These are phyloP conservation scores for Urocitellus parryii DNA, from an alignment of 2,113 vertebrate species.

Conservation along the genomic window DNA sequence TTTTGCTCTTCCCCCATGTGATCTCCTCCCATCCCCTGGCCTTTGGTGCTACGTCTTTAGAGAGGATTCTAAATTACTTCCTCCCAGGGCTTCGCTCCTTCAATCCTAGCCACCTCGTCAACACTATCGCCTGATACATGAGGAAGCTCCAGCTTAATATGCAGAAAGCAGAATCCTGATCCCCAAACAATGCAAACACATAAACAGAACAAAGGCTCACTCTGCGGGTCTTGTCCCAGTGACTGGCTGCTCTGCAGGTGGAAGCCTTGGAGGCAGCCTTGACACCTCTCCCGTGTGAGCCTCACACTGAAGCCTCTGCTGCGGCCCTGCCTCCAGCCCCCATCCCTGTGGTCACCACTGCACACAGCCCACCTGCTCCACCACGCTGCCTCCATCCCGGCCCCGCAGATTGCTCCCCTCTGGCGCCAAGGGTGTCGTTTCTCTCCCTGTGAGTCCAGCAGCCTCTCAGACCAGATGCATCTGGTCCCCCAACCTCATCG, in stretches of 20 bases:
- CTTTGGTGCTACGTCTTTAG: fast-evolving
- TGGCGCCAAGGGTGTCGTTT: fast-evolving
- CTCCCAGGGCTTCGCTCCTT: not conserved
- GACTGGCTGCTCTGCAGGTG: no score
- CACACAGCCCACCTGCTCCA: fast-evolving
- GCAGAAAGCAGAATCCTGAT: not conserved
- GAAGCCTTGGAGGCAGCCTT: not conserved
- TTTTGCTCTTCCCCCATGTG: fast-evolving
- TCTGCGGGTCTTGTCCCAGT: no score
- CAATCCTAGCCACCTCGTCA: not conserved
- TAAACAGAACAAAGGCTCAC: not conserved
- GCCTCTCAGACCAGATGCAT: fast-evolving
- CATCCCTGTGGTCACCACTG: fast-evolving
- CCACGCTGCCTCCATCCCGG: fast-evolving
- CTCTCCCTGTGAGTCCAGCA: not conserved
- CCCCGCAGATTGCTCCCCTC: fast-evolving
- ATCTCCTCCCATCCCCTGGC: fast-evolving
- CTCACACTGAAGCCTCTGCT: fast-evolving
- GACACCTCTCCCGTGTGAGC: fast-evolving
- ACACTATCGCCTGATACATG: fast-evolving
- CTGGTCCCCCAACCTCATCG: fast-evolving
- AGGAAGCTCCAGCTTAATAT: not conserved
- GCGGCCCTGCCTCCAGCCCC: not conserved
- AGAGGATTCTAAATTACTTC: fast-evolving
- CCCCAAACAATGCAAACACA: no score